A percentile compares a stretch with the other conserved stretches of the same genome.
Conservation (phyloP, 2,797 vertebrate genomes). For the Taeniopygia guttata region DNA sequence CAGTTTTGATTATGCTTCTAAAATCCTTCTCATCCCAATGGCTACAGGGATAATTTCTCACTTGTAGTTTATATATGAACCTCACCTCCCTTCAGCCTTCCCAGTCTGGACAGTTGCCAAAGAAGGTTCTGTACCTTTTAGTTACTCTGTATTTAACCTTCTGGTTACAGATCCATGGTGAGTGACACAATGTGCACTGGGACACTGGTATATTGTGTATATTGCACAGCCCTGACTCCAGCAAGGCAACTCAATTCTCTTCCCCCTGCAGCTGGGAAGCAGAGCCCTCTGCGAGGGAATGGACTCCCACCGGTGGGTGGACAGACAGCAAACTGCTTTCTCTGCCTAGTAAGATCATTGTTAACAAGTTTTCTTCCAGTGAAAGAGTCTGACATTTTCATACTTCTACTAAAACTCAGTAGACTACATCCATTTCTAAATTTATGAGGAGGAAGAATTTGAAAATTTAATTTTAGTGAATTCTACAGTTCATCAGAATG, state of each 20-base stretch:
- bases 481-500: neutral
- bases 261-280: neutral
- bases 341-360: neutral
- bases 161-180: neutral
- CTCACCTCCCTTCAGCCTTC: neutral
- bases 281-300: neutral
- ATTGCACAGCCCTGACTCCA: neutral
- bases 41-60: neutral
- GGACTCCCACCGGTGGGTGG: neutral
- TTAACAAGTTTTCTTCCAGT: neutral
- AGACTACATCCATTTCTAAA: neutral
- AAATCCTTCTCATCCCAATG: neutral
- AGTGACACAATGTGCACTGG: neutral
- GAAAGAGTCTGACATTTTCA: neutral
- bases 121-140: neutral
- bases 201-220: neutral
- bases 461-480: neutral
- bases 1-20: neutral
- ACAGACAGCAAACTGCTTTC: neutral
- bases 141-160: neutral
- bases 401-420: neutral
- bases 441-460: neutral
- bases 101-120: accelerated
- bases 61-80: neutral
- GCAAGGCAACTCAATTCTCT: neutral